Percentiles rank a stretch among this genome's conserved stretches.
Evolutionary conservation across 2,888 invertebrate genomes (phyloP).

Genomic region (Aleiodes alternator): DNA sequence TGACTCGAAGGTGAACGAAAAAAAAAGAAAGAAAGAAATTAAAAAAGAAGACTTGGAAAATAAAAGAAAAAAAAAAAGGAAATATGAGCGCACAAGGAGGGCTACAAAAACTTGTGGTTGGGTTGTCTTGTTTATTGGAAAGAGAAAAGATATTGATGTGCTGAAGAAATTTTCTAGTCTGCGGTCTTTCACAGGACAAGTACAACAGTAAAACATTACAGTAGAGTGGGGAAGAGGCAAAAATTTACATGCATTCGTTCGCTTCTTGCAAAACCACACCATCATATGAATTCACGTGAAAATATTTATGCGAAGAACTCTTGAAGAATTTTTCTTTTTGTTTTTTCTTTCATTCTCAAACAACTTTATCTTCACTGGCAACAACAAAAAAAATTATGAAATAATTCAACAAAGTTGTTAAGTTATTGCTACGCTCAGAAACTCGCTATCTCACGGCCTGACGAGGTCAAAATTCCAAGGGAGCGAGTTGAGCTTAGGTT

Average conservation of each 20-base stretch:
- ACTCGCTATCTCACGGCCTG: too few species aligned
- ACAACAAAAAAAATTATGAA: too few species aligned
- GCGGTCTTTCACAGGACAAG: conserved; percentile 20
- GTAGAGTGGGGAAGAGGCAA: background rate
- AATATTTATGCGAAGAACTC: conserved; percentile 27
- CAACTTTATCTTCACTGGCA: conserved; percentile 5
- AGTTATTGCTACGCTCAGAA: background rate
- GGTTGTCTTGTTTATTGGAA: conserved; percentile 21
- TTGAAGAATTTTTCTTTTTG: conserved; percentile 12
- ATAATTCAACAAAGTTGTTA: background rate
- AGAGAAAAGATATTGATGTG: conserved; percentile 12
- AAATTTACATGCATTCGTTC: conserved; percentile 19
- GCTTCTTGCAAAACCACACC: conserved; percentile 15
- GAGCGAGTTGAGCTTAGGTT: too few species aligned
- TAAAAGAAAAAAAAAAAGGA: background rate
- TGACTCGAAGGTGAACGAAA: conserved; percentile 26
- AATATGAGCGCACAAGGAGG: conserved; percentile 16
- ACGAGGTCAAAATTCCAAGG: too few species aligned
- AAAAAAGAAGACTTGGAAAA: background rate
- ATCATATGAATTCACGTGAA: conserved; percentile 36
- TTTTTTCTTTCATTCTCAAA: conserved; percentile 6
- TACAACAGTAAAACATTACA: conserved; percentile 11
- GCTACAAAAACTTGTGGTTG: conserved; percentile 39
- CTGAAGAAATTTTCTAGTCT: conserved; percentile 24
- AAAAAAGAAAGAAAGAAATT: background rate